Evolutionary conservation across 2,797 vertebrate genomes (phyloP), one percentile per base, ranked within the genome.

Genomic region (Loriculus beryllinus): DNA sequence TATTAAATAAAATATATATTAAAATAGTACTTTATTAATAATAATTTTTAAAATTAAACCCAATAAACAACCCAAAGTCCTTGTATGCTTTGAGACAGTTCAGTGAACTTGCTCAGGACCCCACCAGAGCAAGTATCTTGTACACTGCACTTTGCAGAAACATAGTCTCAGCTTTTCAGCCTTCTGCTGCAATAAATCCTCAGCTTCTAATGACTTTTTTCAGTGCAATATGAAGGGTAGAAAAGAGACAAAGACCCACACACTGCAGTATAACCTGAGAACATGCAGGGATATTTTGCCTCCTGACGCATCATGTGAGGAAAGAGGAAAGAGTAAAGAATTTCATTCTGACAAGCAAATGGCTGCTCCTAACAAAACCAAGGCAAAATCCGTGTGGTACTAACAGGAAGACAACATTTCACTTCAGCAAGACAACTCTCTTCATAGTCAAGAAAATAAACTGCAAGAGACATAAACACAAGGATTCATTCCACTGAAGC

Each of bases 401-500:
- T 63, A 76, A 57, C 0, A 49, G 25, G 35, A 75, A 82, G n/a
- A 15, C 39, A 63, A 40, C 20, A 29, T 22, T 33, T 75, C 19
- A 26, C 14, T 74, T 65, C 11, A 79, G 49, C 2, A 42, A 42
- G 72, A 65, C 21, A 56, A 35, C 14, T 7, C 8, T 70, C 43
- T 47, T 68, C 35, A 3, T 35, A 49, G 59, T 40, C 21, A 47
- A 63, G 63, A 65, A 68, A 86, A 76, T 23, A 54, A 80, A 77
- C 5, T 20, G 37, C 40, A 77, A 78, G 52, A 2, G 5, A 75
- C 43, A 42, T 6, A 72, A 86, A 17, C 0, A 0, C 12, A 16
- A 16, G 52, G 92, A 67, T 9, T 89, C 8, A 16, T 59, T 89
- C 52, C 63, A 52, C 31, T 7, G 3, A 69, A 69, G 47, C 14